Percentiles rank a stretch among this genome's conserved stretches.
phyloP scores from a whole-genome alignment of 1,140 invertebrate genomes.

The Phthorimaea operculella region DNA sequence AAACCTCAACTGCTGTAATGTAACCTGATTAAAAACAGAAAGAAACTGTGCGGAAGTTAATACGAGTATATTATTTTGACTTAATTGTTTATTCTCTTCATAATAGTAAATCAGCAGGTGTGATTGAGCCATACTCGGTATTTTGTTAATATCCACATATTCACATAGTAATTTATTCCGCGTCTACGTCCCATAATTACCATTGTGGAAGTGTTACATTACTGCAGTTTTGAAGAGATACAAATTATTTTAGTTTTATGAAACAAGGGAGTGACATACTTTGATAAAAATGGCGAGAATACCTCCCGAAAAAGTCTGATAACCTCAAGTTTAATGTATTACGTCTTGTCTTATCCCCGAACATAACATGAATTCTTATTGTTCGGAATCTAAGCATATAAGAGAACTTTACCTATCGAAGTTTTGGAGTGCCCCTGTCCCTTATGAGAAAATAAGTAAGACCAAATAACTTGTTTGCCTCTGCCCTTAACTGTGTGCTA shows the following conservation, averaged over 20 bases:
- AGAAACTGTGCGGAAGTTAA: too few species aligned
- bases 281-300: slow-evolving; percentile 42
- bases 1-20: too few species aligned
- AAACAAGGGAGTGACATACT: slow-evolving; percentile 14
- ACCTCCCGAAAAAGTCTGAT: slow-evolving; percentile 29
- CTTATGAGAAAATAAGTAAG: not conserved
- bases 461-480: not conserved
- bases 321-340: not conserved
- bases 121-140: too few species aligned
- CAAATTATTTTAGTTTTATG: not conserved
- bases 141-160: too few species aligned
- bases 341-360: too few species aligned
- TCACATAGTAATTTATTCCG: too few species aligned
- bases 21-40: too few species aligned
- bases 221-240: too few species aligned
- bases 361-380: not conserved
- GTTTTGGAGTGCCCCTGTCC: not conserved
- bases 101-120: too few species aligned
- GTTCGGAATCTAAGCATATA: not conserved
- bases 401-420: too few species aligned
- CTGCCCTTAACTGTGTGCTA: not conserved
- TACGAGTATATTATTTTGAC: slow-evolving; percentile 11
- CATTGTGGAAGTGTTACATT: too few species aligned
- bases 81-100: slow-evolving; percentile 8
- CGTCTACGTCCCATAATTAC: too few species aligned